Percentiles rank a stretch among this genome's conserved stretches.
These are phyloP conservation scores for Chromoteleia sp. DNA, from an alignment of 2,888 invertebrate species.

Conservation along the genomic window DNA sequence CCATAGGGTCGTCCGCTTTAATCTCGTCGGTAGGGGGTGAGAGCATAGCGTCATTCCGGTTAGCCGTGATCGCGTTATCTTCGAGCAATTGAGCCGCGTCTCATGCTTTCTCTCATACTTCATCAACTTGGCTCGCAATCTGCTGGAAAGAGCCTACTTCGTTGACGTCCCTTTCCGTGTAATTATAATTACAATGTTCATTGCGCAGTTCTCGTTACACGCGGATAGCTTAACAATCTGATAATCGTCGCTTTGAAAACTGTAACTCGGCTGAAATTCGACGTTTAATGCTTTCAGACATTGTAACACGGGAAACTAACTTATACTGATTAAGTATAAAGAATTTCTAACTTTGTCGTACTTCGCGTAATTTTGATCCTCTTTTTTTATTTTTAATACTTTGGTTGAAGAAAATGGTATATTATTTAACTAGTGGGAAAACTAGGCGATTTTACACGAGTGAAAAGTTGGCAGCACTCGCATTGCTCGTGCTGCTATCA, in stretches of 20 bases:
- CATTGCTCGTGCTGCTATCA: no score
- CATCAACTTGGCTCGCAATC: conserved; percentile 59
- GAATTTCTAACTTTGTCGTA: no score
- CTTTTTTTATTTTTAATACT: no score
- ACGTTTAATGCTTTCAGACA: background rate
- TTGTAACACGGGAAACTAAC: background rate
- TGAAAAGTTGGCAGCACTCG: no score
- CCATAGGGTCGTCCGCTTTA: conserved; percentile 25
- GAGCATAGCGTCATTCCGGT: conserved; percentile 65
- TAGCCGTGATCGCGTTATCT: conserved; percentile 79
- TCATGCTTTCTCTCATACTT: conserved; percentile 59
- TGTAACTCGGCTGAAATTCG: background rate
- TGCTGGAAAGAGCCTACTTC: conserved; percentile 51
- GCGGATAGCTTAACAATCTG: conserved; percentile 32
- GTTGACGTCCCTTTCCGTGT: conserved; percentile 38
- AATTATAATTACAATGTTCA: conserved; percentile 64
- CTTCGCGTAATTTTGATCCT: no score
- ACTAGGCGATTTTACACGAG: no score
- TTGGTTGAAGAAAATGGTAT: no score
- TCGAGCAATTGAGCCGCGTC: conserved; percentile 79
- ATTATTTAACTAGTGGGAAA: no score
- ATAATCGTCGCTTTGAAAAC: conserved; percentile 39
- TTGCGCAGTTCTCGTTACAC: conserved; percentile 42
- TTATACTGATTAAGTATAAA: no score
- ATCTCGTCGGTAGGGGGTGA: conserved; percentile 6